Base-by-base conservation (phyloP, 2,113 vertebrate species). In the Hyaena hyaena region DNA sequence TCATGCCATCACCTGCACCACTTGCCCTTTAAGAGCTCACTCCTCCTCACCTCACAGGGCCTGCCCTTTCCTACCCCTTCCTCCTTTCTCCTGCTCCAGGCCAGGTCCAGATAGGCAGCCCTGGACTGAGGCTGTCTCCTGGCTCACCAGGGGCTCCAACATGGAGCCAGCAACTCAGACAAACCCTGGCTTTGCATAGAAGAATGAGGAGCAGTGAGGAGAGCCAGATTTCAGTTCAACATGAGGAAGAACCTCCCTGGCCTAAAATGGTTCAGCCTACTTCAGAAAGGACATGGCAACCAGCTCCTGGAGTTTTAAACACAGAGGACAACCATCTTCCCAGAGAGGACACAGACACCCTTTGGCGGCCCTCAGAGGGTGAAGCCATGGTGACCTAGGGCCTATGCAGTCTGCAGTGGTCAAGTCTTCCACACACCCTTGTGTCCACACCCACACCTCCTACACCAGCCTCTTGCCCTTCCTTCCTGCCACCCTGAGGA, bases 1-100 rank as follows among this genome's bases (percentile, higher is more conserved):
- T 53, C 31, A 21, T 0, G 5, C 14, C 19, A 7, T 19, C 33
- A 4, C 1, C 2, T 17, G 10, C 10, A 79, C n/a, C 14, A 7
- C 28, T 23, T 14, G 31, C 79, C 23, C 17, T 50, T 58, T 9
- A 4, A 21, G 23, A 68, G 1, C 39, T 58, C 39, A 19, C 23
- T 12, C 5, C 53, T 28, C 28, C 50, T 71, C 7, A 21, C 33
- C 15, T n/a, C 31, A n/a, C 0, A 33, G 69, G 4, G 35, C 26
- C 28, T 14, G 4, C 65, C 39, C 63, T 93, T 45, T 17, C 5
- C 8, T 35, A 82, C 4, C 16, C 24, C 33, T 7, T 24, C 17
- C 0, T 61, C 66, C 24, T 28, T 39, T 24, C 58, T 21, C 55
- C 39, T 31, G 24, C 0, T 2, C 35, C 65, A 28, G n/a, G 3